Base-by-base conservation (phyloP, 2,888 invertebrate genomes). In the Luperina nickerlii region DNA sequence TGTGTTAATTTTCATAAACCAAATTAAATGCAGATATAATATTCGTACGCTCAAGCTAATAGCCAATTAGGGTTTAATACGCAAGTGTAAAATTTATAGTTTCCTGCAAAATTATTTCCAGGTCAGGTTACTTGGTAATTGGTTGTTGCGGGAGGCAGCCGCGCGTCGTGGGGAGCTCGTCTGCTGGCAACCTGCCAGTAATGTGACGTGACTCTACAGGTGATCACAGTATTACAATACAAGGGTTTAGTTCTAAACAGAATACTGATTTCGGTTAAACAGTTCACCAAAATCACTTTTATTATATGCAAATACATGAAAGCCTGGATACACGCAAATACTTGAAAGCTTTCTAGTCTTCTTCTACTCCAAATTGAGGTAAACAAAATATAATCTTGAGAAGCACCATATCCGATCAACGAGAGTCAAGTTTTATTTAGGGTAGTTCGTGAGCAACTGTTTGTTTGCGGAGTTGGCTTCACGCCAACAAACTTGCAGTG, bases 101-200 rank as follows among this genome's bases (percentile, higher is more conserved):
- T 63, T 63, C 74, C 15, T 48, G 18, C 54, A 7, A 72, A 72
- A 82, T 82, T 73, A 82, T 20, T 85, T 76, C 65, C 68, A 79
- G 79, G 72, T 79, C 79, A 85, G 54, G 68, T 76, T 76, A 76
- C 66, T 62, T 69, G 65, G 71, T 82, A 79, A 79, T 79, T 68
- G 67, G 74, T 79, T 66, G 62, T 72, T 48, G 71, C 74, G 74
- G 51, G 32, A 69, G 69, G 45, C 2, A 63, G n/a, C 32, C 38
- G 27, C 66, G 1, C 24, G 66, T 15, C 45, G n/a, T 13, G 67
- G 32, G 32, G 51, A 18, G 0, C 1, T 45, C 62, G 32, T 32
- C 24, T 68, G 54, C 71, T 74, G 86, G 78, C 87, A 48, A 7
- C 13, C 45, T 70, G 75, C 78, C 83, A 84, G 51, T 73, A 72